phyloP scores from a whole-genome alignment of 2,888 invertebrate species.

The Cephalotes varians region DNA sequence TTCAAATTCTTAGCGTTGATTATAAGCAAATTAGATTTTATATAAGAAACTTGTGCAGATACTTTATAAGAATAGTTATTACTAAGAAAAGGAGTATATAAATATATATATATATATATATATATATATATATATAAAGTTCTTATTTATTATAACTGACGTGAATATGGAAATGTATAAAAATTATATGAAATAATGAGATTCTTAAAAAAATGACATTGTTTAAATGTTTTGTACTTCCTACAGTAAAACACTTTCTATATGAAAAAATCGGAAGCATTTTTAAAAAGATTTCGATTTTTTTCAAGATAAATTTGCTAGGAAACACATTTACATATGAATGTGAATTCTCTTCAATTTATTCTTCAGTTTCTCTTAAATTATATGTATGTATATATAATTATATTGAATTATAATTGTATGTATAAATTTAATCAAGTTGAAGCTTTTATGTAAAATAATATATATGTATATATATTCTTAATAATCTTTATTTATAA shows the following conservation, averaged over 20 bases:
- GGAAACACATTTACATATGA: not conserved
- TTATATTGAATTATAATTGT: too few relatives aligned
- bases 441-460: not conserved
- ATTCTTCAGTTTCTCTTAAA: too few relatives aligned
- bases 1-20: slow-evolving; percentile 58
- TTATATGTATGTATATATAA: too few relatives aligned
- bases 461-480: not conserved
- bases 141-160: slow-evolving; percentile 4
- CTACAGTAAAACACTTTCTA: not conserved
- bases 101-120: too few relatives aligned
- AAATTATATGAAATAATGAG: slow-evolving; percentile 26
- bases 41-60: slow-evolving; percentile 65
- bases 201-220: not conserved
- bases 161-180: not conserved
- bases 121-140: not conserved
- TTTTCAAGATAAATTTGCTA: not conserved
- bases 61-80: slow-evolving; percentile 60
- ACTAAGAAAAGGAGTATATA: slow-evolving; percentile 41
- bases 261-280: not conserved
- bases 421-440: not conserved
- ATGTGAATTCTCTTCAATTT: not conserved
- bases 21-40: slow-evolving; percentile 68
- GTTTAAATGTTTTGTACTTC: not conserved
- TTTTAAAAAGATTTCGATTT: not conserved
- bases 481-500: slow-evolving; percentile 24